These are phyloP conservation scores for Cyclina sinensis DNA, from an alignment of 1,140 invertebrate species.

Conservation along the genomic window DNA sequence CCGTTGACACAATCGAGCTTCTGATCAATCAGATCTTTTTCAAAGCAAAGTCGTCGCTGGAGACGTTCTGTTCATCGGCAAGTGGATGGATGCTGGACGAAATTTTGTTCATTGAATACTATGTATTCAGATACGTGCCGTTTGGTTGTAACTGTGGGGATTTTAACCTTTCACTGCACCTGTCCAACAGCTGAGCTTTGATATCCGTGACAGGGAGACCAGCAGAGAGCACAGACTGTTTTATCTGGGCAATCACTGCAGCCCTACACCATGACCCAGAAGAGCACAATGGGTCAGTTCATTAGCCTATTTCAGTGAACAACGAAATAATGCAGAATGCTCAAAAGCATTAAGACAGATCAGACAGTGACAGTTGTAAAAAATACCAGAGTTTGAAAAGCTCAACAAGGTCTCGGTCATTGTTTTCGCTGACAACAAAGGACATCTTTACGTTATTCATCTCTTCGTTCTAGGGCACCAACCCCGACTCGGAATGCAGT, in stretches of 20 bases:
- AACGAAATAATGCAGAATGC: not conserved
- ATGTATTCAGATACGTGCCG: not conserved
- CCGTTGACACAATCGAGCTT: not conserved
- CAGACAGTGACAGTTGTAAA: not conserved
- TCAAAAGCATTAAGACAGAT: not conserved
- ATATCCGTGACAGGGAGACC: not conserved
- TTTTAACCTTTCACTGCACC: not conserved
- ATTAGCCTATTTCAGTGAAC: not conserved
- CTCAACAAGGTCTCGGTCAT: not conserved
- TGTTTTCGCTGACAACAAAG: not conserved
- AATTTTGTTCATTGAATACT: not conserved
- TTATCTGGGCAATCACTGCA: not conserved
- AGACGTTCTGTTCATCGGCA: not conserved
- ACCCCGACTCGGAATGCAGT: not conserved
- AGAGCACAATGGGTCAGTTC: not conserved
- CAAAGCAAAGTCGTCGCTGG: not conserved
- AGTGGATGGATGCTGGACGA: not conserved
- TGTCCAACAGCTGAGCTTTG: not conserved
- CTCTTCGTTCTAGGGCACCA: not conserved
- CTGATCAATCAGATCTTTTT: not conserved
- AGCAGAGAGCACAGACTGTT: not conserved
- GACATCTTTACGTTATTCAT: not conserved
- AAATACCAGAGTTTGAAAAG: not conserved
- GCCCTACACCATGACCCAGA: not conserved
- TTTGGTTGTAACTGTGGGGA: not conserved